phyloP scores from a whole-genome alignment of 2,113 vertebrate genomes.

The Taxidea taxus region DNA sequence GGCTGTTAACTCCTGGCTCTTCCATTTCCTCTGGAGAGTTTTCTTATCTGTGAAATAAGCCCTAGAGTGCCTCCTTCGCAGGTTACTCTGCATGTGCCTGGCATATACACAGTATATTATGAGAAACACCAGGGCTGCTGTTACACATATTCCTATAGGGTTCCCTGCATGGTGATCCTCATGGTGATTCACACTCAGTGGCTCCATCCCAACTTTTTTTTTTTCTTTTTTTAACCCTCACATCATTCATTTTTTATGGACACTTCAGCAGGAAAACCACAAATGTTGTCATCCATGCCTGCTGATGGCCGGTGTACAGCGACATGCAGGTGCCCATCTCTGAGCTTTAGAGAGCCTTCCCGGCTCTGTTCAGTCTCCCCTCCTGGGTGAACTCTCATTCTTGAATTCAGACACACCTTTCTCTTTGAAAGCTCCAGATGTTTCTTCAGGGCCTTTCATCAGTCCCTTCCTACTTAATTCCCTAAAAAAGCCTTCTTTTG shows the following conservation, averaged over 20 bases:
- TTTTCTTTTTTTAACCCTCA: neutral
- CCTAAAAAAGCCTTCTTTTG: neutral
- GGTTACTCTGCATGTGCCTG: neutral
- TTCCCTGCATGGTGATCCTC: neutral
- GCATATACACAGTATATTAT: neutral
- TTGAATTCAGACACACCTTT: neutral
- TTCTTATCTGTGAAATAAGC: neutral
- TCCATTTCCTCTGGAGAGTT: neutral
- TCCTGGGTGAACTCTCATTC: neutral
- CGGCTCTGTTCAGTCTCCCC: too few relatives aligned
- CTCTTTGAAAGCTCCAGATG: neutral
- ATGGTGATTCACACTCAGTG: neutral
- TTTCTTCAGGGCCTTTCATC: neutral
- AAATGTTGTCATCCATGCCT: neutral
- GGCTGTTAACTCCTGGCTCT: neutral
- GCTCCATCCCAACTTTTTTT: rapidly evolving
- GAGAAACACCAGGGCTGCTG: neutral
- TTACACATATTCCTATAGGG: neutral
- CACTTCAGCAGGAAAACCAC: neutral
- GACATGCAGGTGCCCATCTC: too few relatives aligned
- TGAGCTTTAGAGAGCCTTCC: neutral
- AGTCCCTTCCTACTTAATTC: neutral
- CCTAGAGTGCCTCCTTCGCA: neutral
- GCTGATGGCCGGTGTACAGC: neutral
- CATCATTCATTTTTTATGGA: neutral